Base-by-base conservation (phyloP, 2,888 invertebrate genomes). In the Alsophila aescularia region DNA sequence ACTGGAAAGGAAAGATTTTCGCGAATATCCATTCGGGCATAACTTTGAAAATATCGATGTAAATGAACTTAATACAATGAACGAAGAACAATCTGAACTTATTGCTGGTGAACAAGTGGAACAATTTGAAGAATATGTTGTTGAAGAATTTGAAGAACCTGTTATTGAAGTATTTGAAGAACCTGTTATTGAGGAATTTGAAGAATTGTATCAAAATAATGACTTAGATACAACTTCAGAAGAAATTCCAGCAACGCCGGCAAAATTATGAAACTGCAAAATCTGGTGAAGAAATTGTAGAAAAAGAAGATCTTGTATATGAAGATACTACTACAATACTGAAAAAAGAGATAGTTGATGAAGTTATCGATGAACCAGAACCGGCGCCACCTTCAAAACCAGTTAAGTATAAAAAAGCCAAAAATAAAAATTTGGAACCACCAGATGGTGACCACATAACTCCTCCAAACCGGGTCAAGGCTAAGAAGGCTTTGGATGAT, bases 1-100 rank as follows among this genome's bases (percentile, higher is more conserved):
- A 69, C 89, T 98, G 69, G 95, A 95, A 81, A 93, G 94, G 68
- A 94, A 93, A 75, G 84, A 92, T 44, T 93, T 93, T 70, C 89
- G 93, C 40, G 83, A 90, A 56, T 89, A 92, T 65, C 91, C 92
- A 55, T 73, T 47, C 9, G 66, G 68, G 0, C 45, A 18, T 31
- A 39, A 51, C 34, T 27, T 39, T 21, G 60, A 62, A 55, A 34
- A 35, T 18, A 32, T 43, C 1, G 41, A 58, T 31, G 4, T 66
- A 34, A 44, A 12, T n/a, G 44, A 44, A 44, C 9, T 24, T 8
- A 12, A 57, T 34, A 60, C 67, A 35, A 36, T 56, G 48, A 56
- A 52, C 47, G 62, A 72, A 32, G 62, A 59, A 37, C 43, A 41
- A 49, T 12, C 29, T 16, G 60, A 62, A 24, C 50, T 45, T 8